Evolutionary conservation across 2,888 invertebrate genomes (phyloP).

Genomic region (Sceliomorpha sp.): DNA sequence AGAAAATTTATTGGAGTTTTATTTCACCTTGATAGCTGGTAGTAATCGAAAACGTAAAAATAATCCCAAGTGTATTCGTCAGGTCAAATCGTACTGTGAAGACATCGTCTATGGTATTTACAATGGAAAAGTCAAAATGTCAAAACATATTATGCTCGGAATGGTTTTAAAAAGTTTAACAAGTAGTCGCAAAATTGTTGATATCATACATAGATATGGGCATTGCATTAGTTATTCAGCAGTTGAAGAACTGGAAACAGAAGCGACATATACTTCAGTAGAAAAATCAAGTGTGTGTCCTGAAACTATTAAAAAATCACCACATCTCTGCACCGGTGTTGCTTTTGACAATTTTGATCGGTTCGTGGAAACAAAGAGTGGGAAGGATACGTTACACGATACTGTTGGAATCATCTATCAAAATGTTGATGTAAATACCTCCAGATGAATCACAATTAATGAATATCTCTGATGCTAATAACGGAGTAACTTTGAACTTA

Average conservation of each 20-base stretch:
- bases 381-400: slow-evolving; percentile 25
- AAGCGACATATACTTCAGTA: slow-evolving; percentile 13
- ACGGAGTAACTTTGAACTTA: too few relatives aligned
- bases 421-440: too few relatives aligned
- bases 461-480: too few relatives aligned
- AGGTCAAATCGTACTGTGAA: not conserved
- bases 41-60: too few relatives aligned
- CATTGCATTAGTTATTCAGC: slow-evolving; percentile 6
- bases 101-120: not conserved
- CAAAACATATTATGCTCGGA: slow-evolving; percentile 29
- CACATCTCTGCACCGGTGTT: slow-evolving; percentile 48
- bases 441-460: slow-evolving; percentile 19
- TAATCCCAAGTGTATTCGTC: too few relatives aligned
- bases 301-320: slow-evolving; percentile 25
- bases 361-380: slow-evolving; percentile 58
- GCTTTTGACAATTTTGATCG: slow-evolving; percentile 61
- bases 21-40: too few relatives aligned
- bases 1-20: too few relatives aligned
- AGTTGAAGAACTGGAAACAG: slow-evolving; percentile 15
- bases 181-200: slow-evolving; percentile 18
- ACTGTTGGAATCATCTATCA: too few relatives aligned
- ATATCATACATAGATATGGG: slow-evolving; percentile 18
- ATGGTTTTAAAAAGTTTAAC: slow-evolving; percentile 20
- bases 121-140: slow-evolving; percentile 59
- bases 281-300: slow-evolving; percentile 13